A percentile compares a stretch with the other conserved stretches of the same genome.
Evolutionary conservation across 2,797 vertebrate genomes (phyloP).

Genomic region (Leptodactylus fallax): DNA sequence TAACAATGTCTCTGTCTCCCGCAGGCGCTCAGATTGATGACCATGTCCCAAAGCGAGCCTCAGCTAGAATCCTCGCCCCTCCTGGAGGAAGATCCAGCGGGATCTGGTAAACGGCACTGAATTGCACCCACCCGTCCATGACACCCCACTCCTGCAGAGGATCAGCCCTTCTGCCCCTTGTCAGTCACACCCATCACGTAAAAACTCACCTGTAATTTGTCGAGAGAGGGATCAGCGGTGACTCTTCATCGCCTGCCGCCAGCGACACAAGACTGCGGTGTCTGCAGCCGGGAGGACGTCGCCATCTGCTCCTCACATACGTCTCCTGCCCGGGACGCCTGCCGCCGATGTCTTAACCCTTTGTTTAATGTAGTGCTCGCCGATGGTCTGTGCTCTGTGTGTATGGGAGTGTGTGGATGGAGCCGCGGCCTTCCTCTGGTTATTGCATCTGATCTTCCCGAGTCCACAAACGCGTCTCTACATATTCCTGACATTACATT

Average conservation of each 20-base stretch:
- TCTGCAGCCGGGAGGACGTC: background rate
- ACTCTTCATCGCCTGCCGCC: background rate
- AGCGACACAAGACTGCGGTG: too few relatives aligned
- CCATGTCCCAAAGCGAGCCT: slow-evolving; percentile 93
- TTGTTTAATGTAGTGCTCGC: slow-evolving; percentile 21
- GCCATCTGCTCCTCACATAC: background rate
- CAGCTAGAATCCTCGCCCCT: slow-evolving; percentile 92
- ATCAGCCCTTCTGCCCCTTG: slow-evolving; percentile 61
- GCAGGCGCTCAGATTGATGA: slow-evolving; percentile 93
- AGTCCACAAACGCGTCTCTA: background rate
- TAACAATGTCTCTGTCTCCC: background rate
- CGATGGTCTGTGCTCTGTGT: slow-evolving; percentile 9
- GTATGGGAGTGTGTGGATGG: slow-evolving; percentile 24
- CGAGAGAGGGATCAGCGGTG: slow-evolving; percentile 37
- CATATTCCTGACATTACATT: too few relatives aligned
- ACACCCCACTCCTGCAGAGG: slow-evolving; percentile 64
- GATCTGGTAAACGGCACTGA: slow-evolving; percentile 96
- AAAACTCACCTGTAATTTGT: slow-evolving; percentile 41
- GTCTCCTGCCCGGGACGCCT: too few relatives aligned
- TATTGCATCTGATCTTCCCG: background rate
- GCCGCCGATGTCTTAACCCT: slow-evolving; percentile 20
- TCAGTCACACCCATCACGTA: slow-evolving; percentile 36
- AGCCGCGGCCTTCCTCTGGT: background rate
- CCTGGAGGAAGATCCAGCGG: slow-evolving; percentile 94
- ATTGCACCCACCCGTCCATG: too few relatives aligned